These are phyloP conservation scores for Numenius phaeopus DNA, from an alignment of 2,797 vertebrate species.

Conservation along the genomic window DNA sequence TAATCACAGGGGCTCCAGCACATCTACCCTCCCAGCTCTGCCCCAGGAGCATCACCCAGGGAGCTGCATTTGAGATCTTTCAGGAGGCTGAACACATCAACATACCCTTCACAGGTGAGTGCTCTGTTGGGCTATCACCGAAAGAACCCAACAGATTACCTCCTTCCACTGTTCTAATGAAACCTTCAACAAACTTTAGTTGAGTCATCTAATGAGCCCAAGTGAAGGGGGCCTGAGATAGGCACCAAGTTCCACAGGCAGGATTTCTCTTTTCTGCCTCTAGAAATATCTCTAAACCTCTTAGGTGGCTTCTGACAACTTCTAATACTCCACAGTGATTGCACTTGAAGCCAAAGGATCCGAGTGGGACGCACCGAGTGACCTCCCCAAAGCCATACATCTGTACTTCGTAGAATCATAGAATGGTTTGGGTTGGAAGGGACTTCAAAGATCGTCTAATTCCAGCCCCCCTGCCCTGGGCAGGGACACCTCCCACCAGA, in stretches of 20 bases:
- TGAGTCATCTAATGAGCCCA: not conserved
- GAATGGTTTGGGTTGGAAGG: too few relatives aligned
- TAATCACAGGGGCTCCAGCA: not conserved
- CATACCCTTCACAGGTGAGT: not conserved
- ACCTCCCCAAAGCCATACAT: not conserved
- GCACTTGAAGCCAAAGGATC: not conserved
- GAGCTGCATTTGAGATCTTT: not conserved
- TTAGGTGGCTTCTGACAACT: not conserved
- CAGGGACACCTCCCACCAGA: too few relatives aligned
- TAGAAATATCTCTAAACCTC: not conserved
- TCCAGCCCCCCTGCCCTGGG: too few relatives aligned
- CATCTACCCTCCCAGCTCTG: not conserved
- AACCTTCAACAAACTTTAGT: not conserved
- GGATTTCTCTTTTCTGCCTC: not conserved
- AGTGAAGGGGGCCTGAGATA: fast-evolving
- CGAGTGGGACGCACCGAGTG: fast-evolving
- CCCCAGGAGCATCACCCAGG: not conserved
- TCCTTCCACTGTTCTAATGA: not conserved
- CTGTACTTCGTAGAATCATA: too few relatives aligned
- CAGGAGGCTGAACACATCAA: not conserved
- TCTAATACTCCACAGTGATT: not conserved
- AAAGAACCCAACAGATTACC: not conserved
- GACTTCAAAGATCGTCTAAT: too few relatives aligned
- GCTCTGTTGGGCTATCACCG: not conserved
- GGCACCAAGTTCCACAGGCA: not conserved